These are phyloP conservation scores for Phocides pigmalion DNA, from an alignment of 1,140 invertebrate genomes.

Conservation along the genomic window DNA sequence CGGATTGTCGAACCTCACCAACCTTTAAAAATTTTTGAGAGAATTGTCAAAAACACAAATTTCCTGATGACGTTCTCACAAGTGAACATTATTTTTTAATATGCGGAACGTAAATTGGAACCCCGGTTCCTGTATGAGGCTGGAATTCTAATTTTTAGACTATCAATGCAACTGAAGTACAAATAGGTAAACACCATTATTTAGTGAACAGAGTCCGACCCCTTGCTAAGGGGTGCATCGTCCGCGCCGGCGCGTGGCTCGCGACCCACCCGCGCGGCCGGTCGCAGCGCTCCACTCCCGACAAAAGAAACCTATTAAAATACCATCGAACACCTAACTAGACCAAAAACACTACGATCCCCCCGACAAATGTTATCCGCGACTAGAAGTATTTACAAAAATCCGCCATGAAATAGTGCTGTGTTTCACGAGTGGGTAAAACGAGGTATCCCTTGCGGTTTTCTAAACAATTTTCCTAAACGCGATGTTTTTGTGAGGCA, in stretches of 20 bases:
- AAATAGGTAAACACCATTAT: too few species aligned
- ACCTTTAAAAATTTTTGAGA: too few species aligned
- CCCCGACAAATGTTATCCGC: not conserved
- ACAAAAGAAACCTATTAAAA: constrained; percentile 30
- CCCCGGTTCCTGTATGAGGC: too few species aligned
- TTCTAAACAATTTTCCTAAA: not conserved
- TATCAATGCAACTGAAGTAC: too few species aligned
- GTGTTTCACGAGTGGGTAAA: not conserved
- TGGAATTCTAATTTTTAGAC: too few species aligned
- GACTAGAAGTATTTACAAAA: not conserved
- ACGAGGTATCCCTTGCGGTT: not conserved
- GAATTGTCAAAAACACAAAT: too few species aligned
- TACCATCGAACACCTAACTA: constrained; percentile 27
- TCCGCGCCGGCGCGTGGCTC: constrained; percentile 55
- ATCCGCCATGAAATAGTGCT: constrained; percentile 4
- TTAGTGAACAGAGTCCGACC: constrained; percentile 34
- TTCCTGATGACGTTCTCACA: too few species aligned
- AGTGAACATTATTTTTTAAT: too few species aligned
- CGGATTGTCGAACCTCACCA: too few species aligned
- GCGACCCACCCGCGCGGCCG: constrained; percentile 48
- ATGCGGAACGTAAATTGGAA: too few species aligned
- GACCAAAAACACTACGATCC: constrained; percentile 6
- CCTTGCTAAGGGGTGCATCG: constrained; percentile 53
- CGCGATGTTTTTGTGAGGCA: constrained; percentile 12
- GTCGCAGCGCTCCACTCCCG: constrained; percentile 32